Evolutionary conservation across 2,888 invertebrate species (phyloP).

Genomic region (Chydorus sphaericus): DNA sequence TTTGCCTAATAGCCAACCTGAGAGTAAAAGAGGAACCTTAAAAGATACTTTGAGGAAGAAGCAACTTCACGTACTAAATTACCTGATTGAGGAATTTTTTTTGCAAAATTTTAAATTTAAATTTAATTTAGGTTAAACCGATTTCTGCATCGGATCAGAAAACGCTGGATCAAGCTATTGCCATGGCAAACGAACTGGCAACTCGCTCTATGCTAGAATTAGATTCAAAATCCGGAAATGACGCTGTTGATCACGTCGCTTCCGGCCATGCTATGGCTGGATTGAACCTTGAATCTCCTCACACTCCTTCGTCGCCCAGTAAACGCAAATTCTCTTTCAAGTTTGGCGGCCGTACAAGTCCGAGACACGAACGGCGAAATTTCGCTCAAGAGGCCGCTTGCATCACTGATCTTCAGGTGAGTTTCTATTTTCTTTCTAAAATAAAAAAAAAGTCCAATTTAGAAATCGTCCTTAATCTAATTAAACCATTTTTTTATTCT

Average conservation of each 20-base stretch:
- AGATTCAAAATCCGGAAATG: slow-evolving; percentile 21
- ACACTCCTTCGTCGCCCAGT: slow-evolving; percentile 46
- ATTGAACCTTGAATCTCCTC: slow-evolving; percentile 29
- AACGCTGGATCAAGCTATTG: slow-evolving; percentile 80
- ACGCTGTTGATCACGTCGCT: slow-evolving; percentile 19
- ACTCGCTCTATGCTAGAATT: slow-evolving; percentile 41
- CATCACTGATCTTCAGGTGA: slow-evolving; percentile 78
- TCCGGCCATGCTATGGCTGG: slow-evolving; percentile 21
- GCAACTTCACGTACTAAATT: slow-evolving; percentile 34
- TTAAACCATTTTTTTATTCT: slow-evolving; percentile 1
- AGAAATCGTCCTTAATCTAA: not conserved
- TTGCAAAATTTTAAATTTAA: not conserved
- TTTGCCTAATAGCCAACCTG: slow-evolving; percentile 2
- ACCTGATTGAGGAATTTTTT: not conserved
- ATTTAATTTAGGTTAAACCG: slow-evolving; percentile 58
- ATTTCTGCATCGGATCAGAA: slow-evolving; percentile 87
- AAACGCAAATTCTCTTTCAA: slow-evolving; percentile 67
- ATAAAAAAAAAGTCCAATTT: not conserved
- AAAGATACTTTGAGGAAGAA: slow-evolving; percentile 32
- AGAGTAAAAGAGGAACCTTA: slow-evolving; percentile 12
- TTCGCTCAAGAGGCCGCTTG: slow-evolving; percentile 77
- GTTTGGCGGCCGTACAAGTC: slow-evolving; percentile 37
- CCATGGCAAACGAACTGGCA: slow-evolving; percentile 81
- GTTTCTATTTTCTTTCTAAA: not conserved
- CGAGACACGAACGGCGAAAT: slow-evolving; percentile 58